phyloP scores from a whole-genome alignment of 2,797 vertebrate species.

The Knipowitschia caucasica region DNA sequence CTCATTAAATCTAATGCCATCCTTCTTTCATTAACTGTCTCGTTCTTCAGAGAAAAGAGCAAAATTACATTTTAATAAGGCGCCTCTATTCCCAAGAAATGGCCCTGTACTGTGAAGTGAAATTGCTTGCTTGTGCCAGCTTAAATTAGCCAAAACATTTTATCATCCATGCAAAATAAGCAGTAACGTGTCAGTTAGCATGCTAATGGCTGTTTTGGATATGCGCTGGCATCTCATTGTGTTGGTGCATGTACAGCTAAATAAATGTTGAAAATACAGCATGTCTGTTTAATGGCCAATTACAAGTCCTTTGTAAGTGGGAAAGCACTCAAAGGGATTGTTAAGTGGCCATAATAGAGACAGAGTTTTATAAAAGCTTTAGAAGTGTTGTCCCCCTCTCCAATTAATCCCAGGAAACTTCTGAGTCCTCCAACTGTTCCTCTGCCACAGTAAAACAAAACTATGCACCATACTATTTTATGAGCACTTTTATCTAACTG shows the following conservation, averaged over 20 bases:
- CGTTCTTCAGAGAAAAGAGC: conserved; percentile 60
- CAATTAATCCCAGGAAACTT: conserved; percentile 38
- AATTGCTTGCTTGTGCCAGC: conserved; percentile 49
- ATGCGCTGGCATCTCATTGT: conserved; percentile 49
- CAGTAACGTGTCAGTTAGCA: conserved; percentile 55
- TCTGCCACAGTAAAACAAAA: conserved; percentile 19
- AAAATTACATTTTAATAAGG: conserved; percentile 68
- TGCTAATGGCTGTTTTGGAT: conserved; percentile 57
- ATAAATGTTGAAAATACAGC: conserved; percentile 40
- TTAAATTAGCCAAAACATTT: conserved; percentile 59
- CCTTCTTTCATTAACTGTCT: conserved; percentile 64
- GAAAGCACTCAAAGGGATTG: conserved; percentile 54
- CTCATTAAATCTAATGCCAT: conserved; percentile 63
- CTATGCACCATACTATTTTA: conserved; percentile 7
- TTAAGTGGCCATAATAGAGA: conserved; percentile 42
- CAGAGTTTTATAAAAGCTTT: conserved; percentile 31
- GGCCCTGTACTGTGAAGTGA: conserved; percentile 43
- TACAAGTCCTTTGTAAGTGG: conserved; percentile 55
- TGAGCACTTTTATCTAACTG: background rate
- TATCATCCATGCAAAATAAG: conserved; percentile 41
- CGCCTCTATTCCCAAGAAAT: conserved; percentile 45
- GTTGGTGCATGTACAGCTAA: conserved; percentile 41
- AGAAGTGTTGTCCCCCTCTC: conserved; percentile 19
- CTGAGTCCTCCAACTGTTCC: conserved; percentile 23
- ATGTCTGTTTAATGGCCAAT: conserved; percentile 58